Evolutionary conservation across 2,113 vertebrate genomes (phyloP), one percentile per base, ranked within the genome.

Genomic region (Motacilla alba): DNA sequence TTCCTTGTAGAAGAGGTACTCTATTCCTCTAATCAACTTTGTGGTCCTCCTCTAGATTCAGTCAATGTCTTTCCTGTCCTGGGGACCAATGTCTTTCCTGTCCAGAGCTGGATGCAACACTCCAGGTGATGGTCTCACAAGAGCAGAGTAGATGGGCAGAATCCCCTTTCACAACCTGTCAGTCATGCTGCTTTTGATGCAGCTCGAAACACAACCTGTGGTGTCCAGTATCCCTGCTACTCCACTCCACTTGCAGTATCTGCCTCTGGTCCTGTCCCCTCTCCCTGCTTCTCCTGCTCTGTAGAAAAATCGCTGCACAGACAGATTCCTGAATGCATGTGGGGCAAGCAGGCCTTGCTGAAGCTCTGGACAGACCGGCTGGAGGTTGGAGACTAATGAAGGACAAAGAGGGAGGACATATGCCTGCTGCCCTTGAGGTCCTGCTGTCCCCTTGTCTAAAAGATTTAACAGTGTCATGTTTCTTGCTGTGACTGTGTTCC

Each of bases 11-110:
- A 52, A 77, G 72, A 56, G 35, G 35, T 49, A n/a, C 8, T 69
- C 41, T 47, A 16, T 55, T 47, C 12, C 49, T 77, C 49, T 63
- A 27, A 56, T 49, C 22, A 90, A 11, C 21, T 55, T 33, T 47
- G 21, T 55, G 26, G 17, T 15, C n/a, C 30, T 83, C 10, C 70
- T 90, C 55, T 83, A 41, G 47, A 55, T 53, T 76, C 1, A 1
- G 17, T 3, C 0, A 0, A 47, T 35, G 18, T 83, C n/a, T 46
- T 55, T 83, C 30, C 26, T 47, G 30, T 47, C 12, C 21, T 41
- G 24, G 10, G 11, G n/a, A 47, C 35, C 0, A 0, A 47, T 35
- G 18, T 83, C n/a, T 46, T 55, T 83, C 30, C 26, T 47, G 30
- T 47, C 12, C 21, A 47, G 24, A 53, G n/a, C 9, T 60, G n/a